These are phyloP conservation scores for Albula goreensis DNA, from an alignment of 2,113 vertebrate genomes.

Conservation along the genomic window DNA sequence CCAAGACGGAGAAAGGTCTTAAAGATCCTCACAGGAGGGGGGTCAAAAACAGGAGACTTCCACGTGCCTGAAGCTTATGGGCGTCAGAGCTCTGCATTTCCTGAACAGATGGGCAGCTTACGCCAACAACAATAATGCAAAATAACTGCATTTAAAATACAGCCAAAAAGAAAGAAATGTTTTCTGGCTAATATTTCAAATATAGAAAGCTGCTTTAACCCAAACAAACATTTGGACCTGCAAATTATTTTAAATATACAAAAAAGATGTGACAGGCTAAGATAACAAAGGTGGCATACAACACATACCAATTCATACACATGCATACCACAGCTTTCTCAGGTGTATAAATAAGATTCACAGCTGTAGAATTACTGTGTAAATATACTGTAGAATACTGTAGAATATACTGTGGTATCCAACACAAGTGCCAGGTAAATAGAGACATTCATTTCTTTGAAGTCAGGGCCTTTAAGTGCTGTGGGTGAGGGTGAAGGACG, in stretches of 20 bases:
- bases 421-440: too few relatives aligned
- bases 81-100: background rate
- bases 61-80: background rate
- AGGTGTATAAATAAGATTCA: too few relatives aligned
- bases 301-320: background rate
- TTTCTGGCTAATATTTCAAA: too few relatives aligned
- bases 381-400: too few relatives aligned
- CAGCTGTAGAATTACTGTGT: too few relatives aligned
- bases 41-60: background rate
- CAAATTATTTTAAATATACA: background rate
- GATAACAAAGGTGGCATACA: background rate
- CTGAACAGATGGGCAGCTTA: background rate
- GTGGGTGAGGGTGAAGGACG: conserved; percentile 31
- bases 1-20: background rate
- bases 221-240: background rate
- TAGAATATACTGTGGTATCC: too few relatives aligned
- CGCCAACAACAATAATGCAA: too few relatives aligned
- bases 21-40: background rate
- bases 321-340: too few relatives aligned
- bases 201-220: too few relatives aligned
- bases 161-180: too few relatives aligned
- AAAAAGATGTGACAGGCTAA: background rate
- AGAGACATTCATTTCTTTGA: too few relatives aligned
- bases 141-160: too few relatives aligned
- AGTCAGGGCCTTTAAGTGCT: conserved; percentile 53